Evolutionary conservation across 64 coral and sea anemone species (phyloP).

Genomic region (Orbicella faveolata): DNA sequence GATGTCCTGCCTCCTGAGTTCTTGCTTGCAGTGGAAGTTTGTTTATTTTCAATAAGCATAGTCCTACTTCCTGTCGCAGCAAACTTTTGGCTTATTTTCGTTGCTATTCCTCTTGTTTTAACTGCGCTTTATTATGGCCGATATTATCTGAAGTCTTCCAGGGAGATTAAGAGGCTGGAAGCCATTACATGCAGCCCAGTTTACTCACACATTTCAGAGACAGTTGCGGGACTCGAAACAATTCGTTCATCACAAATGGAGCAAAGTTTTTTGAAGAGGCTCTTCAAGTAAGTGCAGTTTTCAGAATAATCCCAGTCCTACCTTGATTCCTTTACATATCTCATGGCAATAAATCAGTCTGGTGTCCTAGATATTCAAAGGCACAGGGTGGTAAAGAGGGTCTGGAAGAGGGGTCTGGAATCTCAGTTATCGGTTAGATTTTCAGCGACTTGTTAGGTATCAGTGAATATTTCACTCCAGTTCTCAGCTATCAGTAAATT

Average conservation of each 20-base stretch:
- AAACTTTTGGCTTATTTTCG: conserved; percentile 27
- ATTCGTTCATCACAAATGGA: conserved; percentile 39
- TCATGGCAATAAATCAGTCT: no score
- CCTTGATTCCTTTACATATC: no score
- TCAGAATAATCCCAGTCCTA: no score
- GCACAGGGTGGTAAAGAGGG: no score
- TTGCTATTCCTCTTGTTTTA: conserved; percentile 1
- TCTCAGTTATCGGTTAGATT: no score
- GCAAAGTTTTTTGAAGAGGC: conserved; percentile 11
- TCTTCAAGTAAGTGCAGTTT: conserved; percentile 13
- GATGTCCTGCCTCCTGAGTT: background rate
- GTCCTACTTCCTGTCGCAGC: background rate
- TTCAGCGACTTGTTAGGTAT: no score
- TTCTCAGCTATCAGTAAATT: no score
- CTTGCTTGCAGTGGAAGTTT: background rate
- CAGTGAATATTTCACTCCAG: no score
- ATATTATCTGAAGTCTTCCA: conserved; percentile 14
- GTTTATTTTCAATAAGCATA: background rate
- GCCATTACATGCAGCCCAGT: conserved; percentile 38
- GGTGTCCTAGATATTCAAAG: no score
- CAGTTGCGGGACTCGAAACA: conserved; percentile 22
- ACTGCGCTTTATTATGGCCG: background rate
- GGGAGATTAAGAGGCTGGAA: conserved; percentile 41
- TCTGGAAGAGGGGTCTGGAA: no score
- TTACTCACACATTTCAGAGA: conserved; percentile 47